Evolutionary conservation across 2,888 invertebrate genomes (phyloP).

Genomic region (Dryococelus australis): DNA sequence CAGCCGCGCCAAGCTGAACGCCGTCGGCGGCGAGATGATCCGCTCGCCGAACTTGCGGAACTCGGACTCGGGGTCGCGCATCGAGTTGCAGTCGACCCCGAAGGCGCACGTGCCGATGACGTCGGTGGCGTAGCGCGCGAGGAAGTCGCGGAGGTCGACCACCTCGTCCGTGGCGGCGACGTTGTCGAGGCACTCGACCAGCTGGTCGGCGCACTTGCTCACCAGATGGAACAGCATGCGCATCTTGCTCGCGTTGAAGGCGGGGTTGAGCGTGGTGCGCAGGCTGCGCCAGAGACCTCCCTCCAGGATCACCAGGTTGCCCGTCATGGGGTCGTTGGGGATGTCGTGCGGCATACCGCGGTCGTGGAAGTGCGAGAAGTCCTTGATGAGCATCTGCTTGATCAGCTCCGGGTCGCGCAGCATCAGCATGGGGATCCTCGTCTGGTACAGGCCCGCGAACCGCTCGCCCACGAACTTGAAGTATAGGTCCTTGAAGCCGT

Average conservation of each 20-base stretch:
- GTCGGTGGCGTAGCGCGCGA: constrained; percentile 58
- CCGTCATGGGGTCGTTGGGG: constrained; percentile 67
- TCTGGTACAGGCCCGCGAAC: constrained; percentile 35
- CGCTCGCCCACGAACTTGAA: constrained; percentile 28
- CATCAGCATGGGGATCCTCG: constrained; percentile 55
- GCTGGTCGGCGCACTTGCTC: constrained; percentile 60
- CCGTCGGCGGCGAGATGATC: constrained; percentile 48
- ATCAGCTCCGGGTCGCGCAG: constrained; percentile 69
- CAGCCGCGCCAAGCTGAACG: constrained; percentile 52
- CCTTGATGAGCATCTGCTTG: constrained; percentile 64
- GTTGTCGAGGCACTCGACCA: constrained; percentile 59
- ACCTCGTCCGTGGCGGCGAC: constrained; percentile 51
- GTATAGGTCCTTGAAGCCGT: constrained; percentile 29
- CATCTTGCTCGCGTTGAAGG: constrained; percentile 64
- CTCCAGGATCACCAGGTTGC: constrained; percentile 54
- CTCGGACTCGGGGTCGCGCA: constrained; percentile 43
- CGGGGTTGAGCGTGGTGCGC: constrained; percentile 62
- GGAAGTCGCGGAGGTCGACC: constrained; percentile 50
- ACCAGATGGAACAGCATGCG: constrained; percentile 62
- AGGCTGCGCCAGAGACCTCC: constrained; percentile 60
- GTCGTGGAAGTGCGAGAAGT: constrained; percentile 71
- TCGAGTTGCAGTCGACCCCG: constrained; percentile 55
- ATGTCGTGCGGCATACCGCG: constrained; percentile 69
- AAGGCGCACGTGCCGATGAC: constrained; percentile 61
- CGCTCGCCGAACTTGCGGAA: constrained; percentile 49